Evolutionary conservation across 2,113 vertebrate species (phyloP), one percentile per base, ranked within the genome.

Genomic region (Eolophus roseicapilla): DNA sequence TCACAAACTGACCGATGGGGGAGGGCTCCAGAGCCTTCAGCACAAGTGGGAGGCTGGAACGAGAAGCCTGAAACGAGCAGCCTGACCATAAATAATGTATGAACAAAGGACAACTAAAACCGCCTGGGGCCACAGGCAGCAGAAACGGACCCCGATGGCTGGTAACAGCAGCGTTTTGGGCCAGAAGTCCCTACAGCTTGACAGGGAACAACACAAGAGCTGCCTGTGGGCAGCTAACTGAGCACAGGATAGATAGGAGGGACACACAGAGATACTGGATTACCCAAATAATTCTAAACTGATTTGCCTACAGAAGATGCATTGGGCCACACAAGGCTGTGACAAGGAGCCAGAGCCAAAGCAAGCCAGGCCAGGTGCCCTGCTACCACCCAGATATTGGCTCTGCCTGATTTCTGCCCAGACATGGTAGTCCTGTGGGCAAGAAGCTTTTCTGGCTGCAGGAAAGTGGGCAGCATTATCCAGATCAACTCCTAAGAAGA

Each of bases 321-420:
- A 37, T 8, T 8, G 35, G 53, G 68, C 14, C 44, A 46, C 19
- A 37, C 0, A 0, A 86, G n/a, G 24, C 20, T 39, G 27, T 65
- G 29, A 82, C 60, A 84, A 87, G 76, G 73, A 41, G 53, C 11
- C 63, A 76, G 35, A 64, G 57, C 7, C 77, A 93, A 86, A 89
- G 64, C 35, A 86, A 82, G 44, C 23, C 64, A 73, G 44, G 35
- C 20, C 19, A 81, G 35, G 35, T 89, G 53, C 33, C 41, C 24
- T 4, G 0, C 60, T 43, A 39, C 29, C 64, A 74, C 25, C 18
- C 68, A 73, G 25, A 43, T 46, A 57, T 47, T 81, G 63, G 44
- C 49, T 74, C 37, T 62, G 53, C 0, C 0, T 44, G 46, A 60
- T 74, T 71, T 62, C 88, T 93, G 60, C 77, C 49, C 84, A 75